Conservation (phyloP, 2,888 invertebrate genomes). For the Hemaris fuciformis region DNA sequence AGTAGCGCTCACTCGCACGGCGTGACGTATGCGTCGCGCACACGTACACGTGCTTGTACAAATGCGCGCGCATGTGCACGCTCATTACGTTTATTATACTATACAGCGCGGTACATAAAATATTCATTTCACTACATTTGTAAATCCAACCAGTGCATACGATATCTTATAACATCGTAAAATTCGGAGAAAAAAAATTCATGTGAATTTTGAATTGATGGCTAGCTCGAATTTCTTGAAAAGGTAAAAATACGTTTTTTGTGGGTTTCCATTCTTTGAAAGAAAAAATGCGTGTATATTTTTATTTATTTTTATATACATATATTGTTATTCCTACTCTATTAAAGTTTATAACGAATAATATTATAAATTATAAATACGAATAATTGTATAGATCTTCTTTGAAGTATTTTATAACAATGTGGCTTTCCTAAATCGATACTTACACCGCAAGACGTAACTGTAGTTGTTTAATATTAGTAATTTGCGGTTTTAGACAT, state of each 20-base stretch:
- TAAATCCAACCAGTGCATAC: too few relatives aligned
- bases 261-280: too few relatives aligned
- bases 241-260: too few relatives aligned
- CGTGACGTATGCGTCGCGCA: background rate
- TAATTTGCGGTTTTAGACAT: background rate
- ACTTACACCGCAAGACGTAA: background rate
- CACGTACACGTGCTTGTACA: background rate
- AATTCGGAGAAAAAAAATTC: too few relatives aligned
- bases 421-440: background rate
- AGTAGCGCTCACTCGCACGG: background rate
- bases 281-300: too few relatives aligned
- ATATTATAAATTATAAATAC: too few relatives aligned
- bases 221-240: too few relatives aligned
- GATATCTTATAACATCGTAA: too few relatives aligned
- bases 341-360: too few relatives aligned
- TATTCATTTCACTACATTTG: background rate
- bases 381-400: background rate
- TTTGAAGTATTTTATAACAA: background rate
- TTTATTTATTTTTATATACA: too few relatives aligned
- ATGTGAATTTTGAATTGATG: too few relatives aligned
- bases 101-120: background rate
- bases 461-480: background rate
- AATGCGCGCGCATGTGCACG: background rate
- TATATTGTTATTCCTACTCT: too few relatives aligned
- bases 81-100: background rate